Conservation (phyloP, 2,797 vertebrate genomes). For the Danio albolineatus region DNA sequence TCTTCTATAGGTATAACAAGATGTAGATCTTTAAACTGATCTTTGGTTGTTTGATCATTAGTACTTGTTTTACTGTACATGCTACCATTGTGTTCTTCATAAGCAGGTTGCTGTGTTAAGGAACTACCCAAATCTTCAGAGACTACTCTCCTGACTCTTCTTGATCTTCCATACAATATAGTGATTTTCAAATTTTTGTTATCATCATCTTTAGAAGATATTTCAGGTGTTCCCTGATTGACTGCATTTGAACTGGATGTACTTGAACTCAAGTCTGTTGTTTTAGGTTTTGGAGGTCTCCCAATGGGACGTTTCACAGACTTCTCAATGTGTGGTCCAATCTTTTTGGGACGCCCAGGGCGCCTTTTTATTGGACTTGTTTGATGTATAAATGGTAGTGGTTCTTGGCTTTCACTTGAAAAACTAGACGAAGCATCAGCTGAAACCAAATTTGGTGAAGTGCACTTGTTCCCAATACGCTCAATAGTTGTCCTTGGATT, state of each 20-base stretch:
- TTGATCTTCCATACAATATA: conserved; percentile 90
- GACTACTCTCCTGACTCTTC: conserved; percentile 89
- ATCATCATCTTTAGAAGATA: conserved; percentile 67
- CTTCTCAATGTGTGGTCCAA: conserved; percentile 89
- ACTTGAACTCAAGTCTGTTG: conserved; percentile 60
- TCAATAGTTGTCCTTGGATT: conserved; percentile 62
- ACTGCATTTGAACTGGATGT: conserved; percentile 60
- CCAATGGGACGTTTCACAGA: conserved; percentile 92
- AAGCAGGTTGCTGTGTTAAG: conserved; percentile 71
- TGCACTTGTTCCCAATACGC: conserved; percentile 68
- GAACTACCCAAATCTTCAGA: conserved; percentile 82
- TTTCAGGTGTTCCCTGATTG: conserved; percentile 65
- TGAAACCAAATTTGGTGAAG: conserved; percentile 64
- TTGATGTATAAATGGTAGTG: conserved; percentile 69
- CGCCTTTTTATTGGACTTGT: conserved; percentile 86
- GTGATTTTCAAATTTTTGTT: conserved; percentile 93
- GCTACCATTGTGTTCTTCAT: conserved; percentile 66
- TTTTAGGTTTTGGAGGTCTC: conserved; percentile 88
- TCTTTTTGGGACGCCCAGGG: conserved; percentile 91
- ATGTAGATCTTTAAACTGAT: conserved; percentile 74
- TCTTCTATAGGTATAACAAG: conserved; percentile 83
- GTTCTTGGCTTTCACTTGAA: conserved; percentile 62
- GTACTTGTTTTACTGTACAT: conserved; percentile 59
- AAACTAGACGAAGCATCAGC: conserved; percentile 55
- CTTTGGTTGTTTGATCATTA: conserved; percentile 62